Evolutionary conservation across 37 sponge, comb jelly and placozoan genomes (phyloP).

Genomic region (Spongilla lacustris): DNA sequence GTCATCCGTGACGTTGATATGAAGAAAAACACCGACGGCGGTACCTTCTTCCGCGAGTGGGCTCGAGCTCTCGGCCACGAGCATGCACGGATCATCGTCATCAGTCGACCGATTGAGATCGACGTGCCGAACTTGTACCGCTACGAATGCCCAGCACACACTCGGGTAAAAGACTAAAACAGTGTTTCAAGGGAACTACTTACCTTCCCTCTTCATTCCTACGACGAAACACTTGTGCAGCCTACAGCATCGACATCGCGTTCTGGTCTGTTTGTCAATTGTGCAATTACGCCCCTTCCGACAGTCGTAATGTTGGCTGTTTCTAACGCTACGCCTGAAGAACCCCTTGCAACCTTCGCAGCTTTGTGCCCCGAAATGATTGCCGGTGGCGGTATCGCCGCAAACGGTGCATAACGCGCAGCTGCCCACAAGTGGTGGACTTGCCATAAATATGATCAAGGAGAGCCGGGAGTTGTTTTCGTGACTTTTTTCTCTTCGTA

Average conservation of each 20-base stretch:
- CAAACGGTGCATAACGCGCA: conserved; percentile 65
- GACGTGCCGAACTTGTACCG: not conserved
- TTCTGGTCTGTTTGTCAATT: conserved; percentile 74
- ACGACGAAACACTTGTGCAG: conserved; percentile 71
- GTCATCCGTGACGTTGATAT: not conserved
- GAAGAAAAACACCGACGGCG: not conserved
- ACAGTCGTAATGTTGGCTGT: conserved; percentile 60
- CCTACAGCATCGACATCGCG: conserved; percentile 81
- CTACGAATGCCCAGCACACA: not conserved
- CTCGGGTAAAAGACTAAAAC: not conserved
- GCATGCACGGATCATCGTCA: not conserved
- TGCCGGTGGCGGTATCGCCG: conserved; percentile 74
- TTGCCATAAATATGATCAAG: not conserved
- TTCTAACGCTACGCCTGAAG: conserved; percentile 77
- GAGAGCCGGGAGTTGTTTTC: too few species aligned
- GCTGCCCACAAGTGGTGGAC: not conserved
- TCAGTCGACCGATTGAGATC: not conserved
- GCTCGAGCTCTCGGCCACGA: not conserved
- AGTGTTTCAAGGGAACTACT: not conserved
- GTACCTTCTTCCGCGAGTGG: not conserved
- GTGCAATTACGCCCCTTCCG: conserved; percentile 57
- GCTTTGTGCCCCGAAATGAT: conserved; percentile 80
- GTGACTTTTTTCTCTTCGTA: too few species aligned
- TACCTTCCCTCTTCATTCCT: conserved; percentile 86
- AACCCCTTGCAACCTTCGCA: conserved; percentile 91